A percentile compares a stretch with the other conserved stretches of the same genome.
These are phyloP conservation scores for Apeltes quadracus DNA, from an alignment of 2,113 vertebrate genomes.

Conservation along the genomic window DNA sequence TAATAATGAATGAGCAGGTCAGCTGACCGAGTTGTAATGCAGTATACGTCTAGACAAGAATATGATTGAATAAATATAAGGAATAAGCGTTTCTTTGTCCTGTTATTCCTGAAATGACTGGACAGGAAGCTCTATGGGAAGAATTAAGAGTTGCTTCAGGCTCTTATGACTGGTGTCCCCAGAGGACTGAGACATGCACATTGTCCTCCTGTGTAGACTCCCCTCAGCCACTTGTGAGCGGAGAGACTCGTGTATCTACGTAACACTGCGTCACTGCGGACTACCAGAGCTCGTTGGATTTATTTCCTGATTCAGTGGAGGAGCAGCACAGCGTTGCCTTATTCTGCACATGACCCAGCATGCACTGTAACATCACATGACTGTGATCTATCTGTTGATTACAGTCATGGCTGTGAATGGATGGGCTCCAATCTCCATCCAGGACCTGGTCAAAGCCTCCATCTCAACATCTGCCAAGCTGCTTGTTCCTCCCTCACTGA, in stretches of 20 bases:
- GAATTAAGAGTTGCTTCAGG: background rate
- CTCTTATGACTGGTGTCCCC: background rate
- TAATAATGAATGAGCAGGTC: background rate
- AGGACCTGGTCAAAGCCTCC: too few species aligned
- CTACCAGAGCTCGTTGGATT: background rate
- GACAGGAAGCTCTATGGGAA: background rate
- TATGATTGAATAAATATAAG: background rate
- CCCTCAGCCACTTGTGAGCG: too few species aligned
- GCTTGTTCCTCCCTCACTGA: too few species aligned
- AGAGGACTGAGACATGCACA: background rate
- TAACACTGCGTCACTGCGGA: background rate
- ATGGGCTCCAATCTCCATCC: too few species aligned
- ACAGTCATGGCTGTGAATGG: too few species aligned
- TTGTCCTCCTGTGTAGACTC: background rate
- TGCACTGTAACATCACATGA: too few species aligned
- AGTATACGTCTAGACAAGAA: background rate
- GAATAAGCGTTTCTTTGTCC: background rate
- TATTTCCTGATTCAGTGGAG: background rate
- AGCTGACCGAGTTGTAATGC: background rate
- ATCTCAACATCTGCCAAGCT: too few species aligned
- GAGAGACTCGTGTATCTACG: background rate
- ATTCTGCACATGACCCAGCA: too few species aligned
- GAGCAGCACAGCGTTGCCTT: background rate
- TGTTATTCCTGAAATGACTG: background rate
- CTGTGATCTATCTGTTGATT: too few species aligned